Percentiles rank a stretch among this genome's conserved stretches.
Evolutionary conservation across 2,888 invertebrate species (phyloP).

Genomic region (Stenodema calcarata): DNA sequence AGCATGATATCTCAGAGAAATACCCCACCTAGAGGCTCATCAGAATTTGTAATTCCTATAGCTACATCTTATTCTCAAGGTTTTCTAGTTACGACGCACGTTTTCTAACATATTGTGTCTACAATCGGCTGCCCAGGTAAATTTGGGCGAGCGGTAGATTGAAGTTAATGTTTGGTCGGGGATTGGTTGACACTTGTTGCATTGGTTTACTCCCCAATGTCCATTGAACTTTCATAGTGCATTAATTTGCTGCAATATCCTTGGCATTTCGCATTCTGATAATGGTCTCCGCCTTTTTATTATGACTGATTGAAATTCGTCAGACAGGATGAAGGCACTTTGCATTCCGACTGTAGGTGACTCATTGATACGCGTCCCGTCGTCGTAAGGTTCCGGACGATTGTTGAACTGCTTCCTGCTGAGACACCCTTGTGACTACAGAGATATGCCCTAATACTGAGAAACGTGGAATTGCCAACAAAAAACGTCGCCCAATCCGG

Average conservation of each 20-base stretch:
- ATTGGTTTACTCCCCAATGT: background rate
- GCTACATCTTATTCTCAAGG: background rate
- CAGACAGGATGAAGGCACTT: background rate
- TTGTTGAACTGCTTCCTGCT: background rate
- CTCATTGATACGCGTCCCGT: background rate
- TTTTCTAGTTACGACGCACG: background rate
- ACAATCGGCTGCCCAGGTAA: background rate
- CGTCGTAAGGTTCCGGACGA: background rate
- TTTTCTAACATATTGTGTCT: background rate
- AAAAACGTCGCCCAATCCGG: background rate
- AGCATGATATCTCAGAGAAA: background rate
- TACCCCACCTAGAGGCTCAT: slow-evolving; percentile 39
- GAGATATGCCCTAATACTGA: background rate
- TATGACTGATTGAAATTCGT: background rate
- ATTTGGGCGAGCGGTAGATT: background rate
- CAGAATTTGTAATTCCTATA: background rate
- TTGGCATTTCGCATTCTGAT: background rate
- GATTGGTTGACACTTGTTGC: background rate
- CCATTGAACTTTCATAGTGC: background rate
- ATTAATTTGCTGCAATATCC: background rate
- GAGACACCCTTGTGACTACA: background rate
- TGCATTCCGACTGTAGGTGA: background rate
- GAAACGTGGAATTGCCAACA: background rate
- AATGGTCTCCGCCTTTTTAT: too few species aligned
- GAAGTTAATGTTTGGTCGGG: background rate